Evolutionary conservation across 1,140 invertebrate species (phyloP), one percentile per base, ranked within the genome.

Genomic region (Drosophila ogumai): DNA sequence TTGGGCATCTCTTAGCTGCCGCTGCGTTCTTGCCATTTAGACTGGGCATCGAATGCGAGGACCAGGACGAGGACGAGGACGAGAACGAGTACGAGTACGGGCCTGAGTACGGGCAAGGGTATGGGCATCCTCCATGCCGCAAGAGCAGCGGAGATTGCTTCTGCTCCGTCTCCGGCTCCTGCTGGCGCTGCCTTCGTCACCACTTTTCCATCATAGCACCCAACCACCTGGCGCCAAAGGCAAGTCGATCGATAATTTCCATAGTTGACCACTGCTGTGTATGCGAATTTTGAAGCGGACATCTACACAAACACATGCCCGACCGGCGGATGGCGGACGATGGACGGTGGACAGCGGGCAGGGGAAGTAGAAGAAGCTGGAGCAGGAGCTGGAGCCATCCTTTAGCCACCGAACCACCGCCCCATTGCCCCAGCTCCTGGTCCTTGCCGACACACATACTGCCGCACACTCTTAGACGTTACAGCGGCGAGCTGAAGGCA

Each of bases 191-290:
- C 82, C 74, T 82, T 69, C 85, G 86, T 85, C 85, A 68, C 85
- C 85, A 90, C 84, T 82, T 81, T 90, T 88, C 80, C 82, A 86
- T 86, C 86, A 91, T 84, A 75, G 74, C 75, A 76, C 80, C 90
- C 80, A 90, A 91, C 86, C 86, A 91, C 86, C 86, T 91, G 86
- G 84, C 90, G 82, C 86, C 90, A 87, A 79, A 90, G 82, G 90
- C 85, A 73, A 88, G 78, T 91, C 91, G 91, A 91, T 91, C 91
- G 91, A 91, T 91, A 91, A 91, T 91, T 91, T 91, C 87, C 91
- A 91, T 91, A 91, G 91, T 90, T 91, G 91, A 91, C 91, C 91
- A 91, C 87, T 91, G 86, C 85, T 90, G 82, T 91, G 87, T 91
- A 91, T 91, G 91, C 91, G 87, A 91, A 91, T 91, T 91, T 91